These are phyloP conservation scores for Caerostris darwini DNA, from an alignment of 1,140 invertebrate species.

Conservation along the genomic window DNA sequence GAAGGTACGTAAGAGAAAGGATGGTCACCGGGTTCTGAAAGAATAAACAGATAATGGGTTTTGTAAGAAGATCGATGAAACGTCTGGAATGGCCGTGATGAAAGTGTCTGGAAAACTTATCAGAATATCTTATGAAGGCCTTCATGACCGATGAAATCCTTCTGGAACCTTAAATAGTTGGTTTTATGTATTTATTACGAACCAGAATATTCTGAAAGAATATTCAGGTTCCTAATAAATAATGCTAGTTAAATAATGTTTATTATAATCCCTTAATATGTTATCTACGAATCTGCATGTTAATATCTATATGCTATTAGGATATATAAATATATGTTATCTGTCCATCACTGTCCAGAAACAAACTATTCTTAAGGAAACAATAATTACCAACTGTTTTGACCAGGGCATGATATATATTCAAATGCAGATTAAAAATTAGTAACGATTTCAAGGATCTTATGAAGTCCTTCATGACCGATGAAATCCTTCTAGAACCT, in stretches of 20 bases:
- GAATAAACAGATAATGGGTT: conserved; percentile 47
- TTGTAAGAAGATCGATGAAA: conserved; percentile 42
- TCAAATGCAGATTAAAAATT: no score
- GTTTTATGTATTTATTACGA: neutral
- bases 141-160: neutral
- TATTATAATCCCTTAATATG: no score
- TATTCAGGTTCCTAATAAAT: no score
- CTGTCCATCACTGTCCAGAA: no score
- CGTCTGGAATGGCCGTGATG: neutral
- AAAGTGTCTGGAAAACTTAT: conserved; percentile 20
- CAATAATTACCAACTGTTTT: no score
- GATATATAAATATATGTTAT: no score
- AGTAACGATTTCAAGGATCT: neutral
- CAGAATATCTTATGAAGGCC: conserved; percentile 7
- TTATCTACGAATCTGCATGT: no score
- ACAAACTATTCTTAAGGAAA: no score
- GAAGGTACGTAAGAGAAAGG: neutral
- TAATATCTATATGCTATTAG: no score
- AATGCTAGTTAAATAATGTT: no score
- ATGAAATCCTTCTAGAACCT: neutral
- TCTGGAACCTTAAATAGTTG: neutral
- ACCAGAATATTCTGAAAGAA: neutral
- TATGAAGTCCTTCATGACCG: neutral
- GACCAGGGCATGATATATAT: no score
- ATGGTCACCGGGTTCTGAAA: conserved; percentile 15